A percentile compares a stretch with the other conserved stretches of the same genome.
These are phyloP conservation scores for Phyllotreta striolata DNA, from an alignment of 2,888 invertebrate genomes.

Conservation along the genomic window DNA sequence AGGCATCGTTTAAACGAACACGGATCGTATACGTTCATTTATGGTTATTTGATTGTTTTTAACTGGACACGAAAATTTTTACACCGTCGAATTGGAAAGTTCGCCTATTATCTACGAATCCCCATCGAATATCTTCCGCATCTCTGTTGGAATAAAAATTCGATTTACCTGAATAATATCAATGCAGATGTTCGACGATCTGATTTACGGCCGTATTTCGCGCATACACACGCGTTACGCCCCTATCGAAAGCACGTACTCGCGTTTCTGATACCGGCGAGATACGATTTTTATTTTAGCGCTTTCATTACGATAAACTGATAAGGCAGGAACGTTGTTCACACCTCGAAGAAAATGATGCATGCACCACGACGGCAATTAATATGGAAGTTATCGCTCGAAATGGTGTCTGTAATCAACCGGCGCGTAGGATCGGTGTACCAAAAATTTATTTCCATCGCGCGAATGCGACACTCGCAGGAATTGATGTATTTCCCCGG, in stretches of 20 bases:
- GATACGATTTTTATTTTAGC: slow-evolving; percentile 19
- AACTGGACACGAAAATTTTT: slow-evolving; percentile 21
- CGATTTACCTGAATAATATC: too few relatives aligned
- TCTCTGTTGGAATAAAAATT: too few relatives aligned
- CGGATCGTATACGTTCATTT: slow-evolving; percentile 40
- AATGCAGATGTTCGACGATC: slow-evolving; percentile 13
- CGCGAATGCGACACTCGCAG: not conserved
- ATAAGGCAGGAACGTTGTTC: slow-evolving; percentile 28
- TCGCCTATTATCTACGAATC: too few relatives aligned
- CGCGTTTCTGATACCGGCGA: slow-evolving; percentile 13
- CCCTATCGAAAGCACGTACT: slow-evolving; percentile 14
- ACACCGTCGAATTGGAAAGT: too few relatives aligned
- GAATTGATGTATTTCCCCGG: not conserved
- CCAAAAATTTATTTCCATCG: slow-evolving; percentile 25
- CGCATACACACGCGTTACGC: not conserved
- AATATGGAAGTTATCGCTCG: slow-evolving; percentile 25
- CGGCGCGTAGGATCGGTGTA: slow-evolving; percentile 19
- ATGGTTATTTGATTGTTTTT: slow-evolving; percentile 33
- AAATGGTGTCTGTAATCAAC: slow-evolving; percentile 28
- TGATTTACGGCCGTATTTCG: slow-evolving; percentile 2
- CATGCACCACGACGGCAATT: slow-evolving; percentile 32
- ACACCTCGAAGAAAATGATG: slow-evolving; percentile 32
- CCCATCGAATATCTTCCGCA: too few relatives aligned
- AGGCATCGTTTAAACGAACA: slow-evolving; percentile 37
- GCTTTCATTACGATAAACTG: slow-evolving; percentile 31